Conservation (phyloP, 2,113 vertebrate species). For the Panthera uncia region DNA sequence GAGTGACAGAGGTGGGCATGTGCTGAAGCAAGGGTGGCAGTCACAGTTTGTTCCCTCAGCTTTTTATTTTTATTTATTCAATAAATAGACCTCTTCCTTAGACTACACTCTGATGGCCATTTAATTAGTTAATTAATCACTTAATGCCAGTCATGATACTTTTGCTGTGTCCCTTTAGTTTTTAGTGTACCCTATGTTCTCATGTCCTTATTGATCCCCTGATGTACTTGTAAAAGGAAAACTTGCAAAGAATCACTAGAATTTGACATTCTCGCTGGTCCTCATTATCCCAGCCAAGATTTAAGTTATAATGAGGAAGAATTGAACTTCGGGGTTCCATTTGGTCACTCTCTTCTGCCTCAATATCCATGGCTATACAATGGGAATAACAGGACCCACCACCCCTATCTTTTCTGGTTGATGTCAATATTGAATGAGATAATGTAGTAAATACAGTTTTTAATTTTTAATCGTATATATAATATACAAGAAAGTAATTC, state of each 20-base stretch:
- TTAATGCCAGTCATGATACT: not conserved
- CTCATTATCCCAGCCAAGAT: not conserved
- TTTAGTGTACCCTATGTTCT: not conserved
- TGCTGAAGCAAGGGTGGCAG: not conserved
- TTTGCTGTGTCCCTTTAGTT: not conserved
- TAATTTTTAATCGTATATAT: not conserved
- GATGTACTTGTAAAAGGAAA: not conserved
- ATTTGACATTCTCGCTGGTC: not conserved
- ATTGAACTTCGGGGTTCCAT: not conserved
- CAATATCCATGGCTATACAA: not conserved
- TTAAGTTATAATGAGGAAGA: not conserved
- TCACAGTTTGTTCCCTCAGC: not conserved
- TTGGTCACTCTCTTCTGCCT: not conserved
- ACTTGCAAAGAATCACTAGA: constrained; percentile 3
- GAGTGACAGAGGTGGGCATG: constrained; percentile 22
- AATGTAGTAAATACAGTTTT: not conserved
- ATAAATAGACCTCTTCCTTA: not conserved
- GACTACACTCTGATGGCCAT: not conserved
- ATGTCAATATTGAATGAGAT: not conserved
- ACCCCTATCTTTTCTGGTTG: not conserved
- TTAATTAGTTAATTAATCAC: constrained; percentile 18
- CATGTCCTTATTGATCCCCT: not conserved
- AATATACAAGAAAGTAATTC: not conserved
- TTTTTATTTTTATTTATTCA: constrained; percentile 37
- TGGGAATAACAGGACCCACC: not conserved